A percentile compares a stretch with the other conserved stretches of the same genome.
These are phyloP conservation scores for Ailuropoda melanoleuca DNA, from an alignment of 2,113 vertebrate genomes.

Conservation along the genomic window DNA sequence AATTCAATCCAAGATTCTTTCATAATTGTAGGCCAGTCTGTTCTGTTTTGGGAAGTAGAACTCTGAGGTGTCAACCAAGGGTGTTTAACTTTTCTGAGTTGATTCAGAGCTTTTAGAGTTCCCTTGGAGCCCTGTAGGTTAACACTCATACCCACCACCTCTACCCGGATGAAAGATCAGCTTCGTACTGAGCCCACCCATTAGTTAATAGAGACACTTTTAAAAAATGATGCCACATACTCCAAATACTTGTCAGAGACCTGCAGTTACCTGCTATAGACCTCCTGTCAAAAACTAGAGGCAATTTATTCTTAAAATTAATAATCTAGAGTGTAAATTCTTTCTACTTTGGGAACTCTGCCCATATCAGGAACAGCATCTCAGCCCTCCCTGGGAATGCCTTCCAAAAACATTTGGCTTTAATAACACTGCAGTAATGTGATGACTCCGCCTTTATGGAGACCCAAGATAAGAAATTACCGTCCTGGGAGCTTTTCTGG, in stretches of 20 bases:
- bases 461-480: neutral
- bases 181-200: neutral
- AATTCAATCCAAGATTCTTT: neutral
- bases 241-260: neutral
- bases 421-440: neutral
- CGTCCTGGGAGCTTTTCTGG: neutral
- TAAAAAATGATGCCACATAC: neutral
- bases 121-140: fast-evolving
- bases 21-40: neutral
- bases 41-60: neutral
- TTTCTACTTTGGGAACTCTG: neutral
- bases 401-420: neutral
- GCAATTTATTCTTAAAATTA: conserved; percentile 35
- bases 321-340: neutral
- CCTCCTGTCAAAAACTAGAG: neutral
- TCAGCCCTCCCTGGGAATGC: neutral
- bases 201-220: neutral
- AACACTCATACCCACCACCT: fast-evolving
- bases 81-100: neutral
- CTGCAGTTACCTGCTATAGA: neutral
- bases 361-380: neutral
- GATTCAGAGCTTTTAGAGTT: neutral
- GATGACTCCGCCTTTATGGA: neutral
- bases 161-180: neutral
- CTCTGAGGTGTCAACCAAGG: neutral